Base-by-base conservation (phyloP, 2,888 invertebrate genomes). In the Nomada fucata region DNA sequence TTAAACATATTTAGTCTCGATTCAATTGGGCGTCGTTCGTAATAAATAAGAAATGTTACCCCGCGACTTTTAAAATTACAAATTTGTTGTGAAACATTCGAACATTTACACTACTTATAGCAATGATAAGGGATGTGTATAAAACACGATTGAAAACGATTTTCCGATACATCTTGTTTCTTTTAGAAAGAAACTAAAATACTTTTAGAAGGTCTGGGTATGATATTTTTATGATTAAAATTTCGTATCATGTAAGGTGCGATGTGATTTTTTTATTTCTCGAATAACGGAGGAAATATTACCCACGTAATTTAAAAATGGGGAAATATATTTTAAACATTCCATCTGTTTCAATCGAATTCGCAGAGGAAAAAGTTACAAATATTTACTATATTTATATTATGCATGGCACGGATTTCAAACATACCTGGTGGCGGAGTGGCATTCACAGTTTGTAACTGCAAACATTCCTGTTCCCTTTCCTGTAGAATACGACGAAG, bases 401-500 rank as follows among this genome's bases (percentile, higher is more conserved):
- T 15, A 23, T 4, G 20, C 2, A 44, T 23, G 7, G 20, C 9
- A 36, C 44, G 47, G 10, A 23, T 72, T 18, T 36, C 11, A 44
- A 9, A 85, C 90, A 86, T 74, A 92, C 92, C 92, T 82, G 90
- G 86, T 20, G 86, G 90, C 20, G 84, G 84, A 11, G 92, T 91
- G 5, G 88, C 76, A 72, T 92, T 92, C 70, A 79, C 70, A 29
- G 84, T 84, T 70, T 90, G 85, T 72, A 84, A 80, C 52, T 88
- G 84, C 67, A 87, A 80, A 80, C 92, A 92, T 69, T 91, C 89
- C 64, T 88, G 90, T 72, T 86, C 84, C 59, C 90, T 86, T 68
- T 88, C 90, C 64, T 53, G 18, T 60, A 89, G 67, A 69, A 91
- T 91, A 59, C 90, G 90, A 20, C 72, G 86, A 15, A 89, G 78